Evolutionary conservation across 2,797 vertebrate species (phyloP), one percentile per base, ranked within the genome.

Genomic region (Diplodus puntazzo): DNA sequence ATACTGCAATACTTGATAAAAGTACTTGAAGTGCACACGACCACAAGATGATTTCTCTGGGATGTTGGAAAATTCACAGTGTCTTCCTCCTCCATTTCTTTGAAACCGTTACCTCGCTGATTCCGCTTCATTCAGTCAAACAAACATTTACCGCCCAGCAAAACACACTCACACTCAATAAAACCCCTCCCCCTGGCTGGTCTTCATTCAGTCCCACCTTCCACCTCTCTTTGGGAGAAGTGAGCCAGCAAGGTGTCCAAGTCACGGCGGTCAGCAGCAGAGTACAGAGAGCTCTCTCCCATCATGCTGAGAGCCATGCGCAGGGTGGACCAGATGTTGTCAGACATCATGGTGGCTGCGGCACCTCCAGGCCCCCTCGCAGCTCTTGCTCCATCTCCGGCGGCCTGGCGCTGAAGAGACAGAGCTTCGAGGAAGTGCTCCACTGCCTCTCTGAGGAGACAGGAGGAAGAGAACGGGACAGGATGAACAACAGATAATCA

Each of bases 251-350:
- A 95, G 0, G 96, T 90, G 86, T 96, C 94, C 83, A 99, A 96
- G 86, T 99, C 98, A 21, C 88, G 95, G 45, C 94, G 95, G 88
- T 99, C 98, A 0, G 98, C 98, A 0, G 97, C 97, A 0, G 95
- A 73, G 0, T 99, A 99, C 39, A 99, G 95, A 11, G 97, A 95
- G 39, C 97, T 99, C 91, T 98, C 98, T 71, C 98, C 98, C 94
- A 99, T 96, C 98, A 99, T 99, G 90, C 98, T 99, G 49, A 99
- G 95, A 3, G 98, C 98, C 97, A 99, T 97, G 68, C 98, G 97
- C 78, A 99, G 94, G 0, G 98, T 99, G 90, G 96, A 99, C 98
- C 98, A 99, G 93, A 99, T 99, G 94, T 99, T 99, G 95, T 99
- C 98, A 0, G 98, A 99, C 98, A 99, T 99, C 81, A 96, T 82